Base-by-base conservation (phyloP, 1,140 invertebrate genomes). In the Aphidius gifuensis region DNA sequence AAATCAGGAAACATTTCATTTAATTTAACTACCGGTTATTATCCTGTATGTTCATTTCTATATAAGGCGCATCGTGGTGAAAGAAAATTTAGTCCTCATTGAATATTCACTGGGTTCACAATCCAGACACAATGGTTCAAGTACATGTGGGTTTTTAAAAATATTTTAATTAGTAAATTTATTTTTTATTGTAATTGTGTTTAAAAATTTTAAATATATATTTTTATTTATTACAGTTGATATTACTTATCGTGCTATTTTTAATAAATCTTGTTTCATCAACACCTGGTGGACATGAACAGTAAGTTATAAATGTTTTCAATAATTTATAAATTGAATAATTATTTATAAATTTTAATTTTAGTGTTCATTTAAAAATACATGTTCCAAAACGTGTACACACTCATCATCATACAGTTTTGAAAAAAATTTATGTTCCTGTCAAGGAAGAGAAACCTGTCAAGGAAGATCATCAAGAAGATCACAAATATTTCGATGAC, bases 311-410 rank as follows among this genome's bases (percentile, higher is more conserved):
- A 16, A 8, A 21, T 32, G 1, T 3, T 4, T 5, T 21, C 2
- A 11, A 42, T 43, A 43, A 6, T 16, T 16, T 16, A 55, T 5
- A 4, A 40, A 5, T n/a, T 9, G 2, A 39, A 3, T 21, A 38
- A 55, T 55, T 55, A 4, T 55, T 42, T 42, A n/a, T 42, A 40
- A 42, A 0, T 58, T 58, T 58, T 39, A 23, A 44, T 54, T 63
- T 11, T 23, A 63, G 61, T 53, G 56, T 63, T 21, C 61, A 63
- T 43, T 3, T 63, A 4, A 63, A 63, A 63, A 63, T 63, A 46
- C 61, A 58, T 9, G 61, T 63, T 58, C 61, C 61, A 39, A 63
- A 58, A n/a, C 61, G 53, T 49, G 45, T 47, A 16, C 61, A 63
- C 32, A 63, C 61, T 4, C 61, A 63, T 45, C 55, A 57, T 40